These are phyloP conservation scores for Brienomyrus brachyistius DNA, from an alignment of 2,113 vertebrate genomes.

Conservation along the genomic window DNA sequence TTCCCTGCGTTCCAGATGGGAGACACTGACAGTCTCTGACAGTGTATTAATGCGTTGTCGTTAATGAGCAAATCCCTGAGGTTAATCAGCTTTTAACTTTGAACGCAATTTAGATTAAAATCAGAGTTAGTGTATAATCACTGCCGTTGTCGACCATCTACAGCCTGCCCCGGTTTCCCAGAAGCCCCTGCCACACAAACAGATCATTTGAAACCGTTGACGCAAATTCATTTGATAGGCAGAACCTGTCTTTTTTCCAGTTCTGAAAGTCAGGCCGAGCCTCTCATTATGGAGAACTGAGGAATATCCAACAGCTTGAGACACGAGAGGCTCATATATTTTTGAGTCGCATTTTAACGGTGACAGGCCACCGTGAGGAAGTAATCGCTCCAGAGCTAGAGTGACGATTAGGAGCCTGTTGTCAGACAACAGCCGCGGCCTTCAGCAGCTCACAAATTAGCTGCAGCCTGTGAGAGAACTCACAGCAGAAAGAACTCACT, in stretches of 20 bases:
- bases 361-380: constrained; percentile 20
- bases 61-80: constrained; percentile 55
- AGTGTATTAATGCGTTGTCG: constrained; percentile 41
- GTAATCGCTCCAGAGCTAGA: constrained; percentile 36
- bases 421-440: constrained; percentile 55
- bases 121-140: constrained; percentile 49
- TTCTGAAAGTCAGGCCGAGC: not conserved
- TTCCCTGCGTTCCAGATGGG: constrained; percentile 50
- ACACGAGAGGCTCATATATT: constrained; percentile 69
- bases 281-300: not conserved
- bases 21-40: constrained; percentile 54
- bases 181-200: constrained; percentile 58
- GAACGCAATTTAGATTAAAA: constrained; percentile 46
- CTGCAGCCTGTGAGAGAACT: constrained; percentile 35
- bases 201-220: not conserved
- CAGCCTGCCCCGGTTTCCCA: constrained; percentile 61
- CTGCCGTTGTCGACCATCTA: constrained; percentile 45
- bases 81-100: constrained; percentile 65
- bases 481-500: constrained; percentile 27
- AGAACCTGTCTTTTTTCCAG: constrained; percentile 2
- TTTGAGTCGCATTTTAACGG: constrained; percentile 54
- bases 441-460: constrained; percentile 54
- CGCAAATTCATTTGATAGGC: not conserved
- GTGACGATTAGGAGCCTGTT: constrained; percentile 56
- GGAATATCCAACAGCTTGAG: constrained; percentile 62